phyloP scores from a whole-genome alignment of 1,140 invertebrate species.

The Platyscapa corneri region DNA sequence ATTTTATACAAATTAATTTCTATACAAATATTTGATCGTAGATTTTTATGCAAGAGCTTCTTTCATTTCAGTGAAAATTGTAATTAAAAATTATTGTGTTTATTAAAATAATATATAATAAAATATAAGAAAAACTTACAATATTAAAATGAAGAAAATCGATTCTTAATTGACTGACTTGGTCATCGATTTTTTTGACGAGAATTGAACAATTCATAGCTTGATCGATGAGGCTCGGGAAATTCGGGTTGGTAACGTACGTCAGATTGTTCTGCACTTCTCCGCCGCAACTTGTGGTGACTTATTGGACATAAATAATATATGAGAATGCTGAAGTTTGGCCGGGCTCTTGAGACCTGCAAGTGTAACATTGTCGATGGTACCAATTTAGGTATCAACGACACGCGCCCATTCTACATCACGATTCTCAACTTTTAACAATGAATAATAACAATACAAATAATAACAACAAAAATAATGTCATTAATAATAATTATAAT shows the following conservation, averaged over 20 bases:
- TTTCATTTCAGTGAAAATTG: no score
- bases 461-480: no score
- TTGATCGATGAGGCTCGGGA: conserved; percentile 82
- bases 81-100: no score
- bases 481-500: no score
- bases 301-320: conserved; percentile 70
- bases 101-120: no score
- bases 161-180: conserved; percentile 84
- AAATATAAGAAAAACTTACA: conserved; percentile 72
- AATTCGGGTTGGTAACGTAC: conserved; percentile 88
- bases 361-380: background rate
- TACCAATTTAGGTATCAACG: background rate
- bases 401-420: background rate
- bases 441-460: no score
- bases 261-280: conserved; percentile 87
- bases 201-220: conserved; percentile 80
- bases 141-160: conserved; percentile 88
- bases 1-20: no score
- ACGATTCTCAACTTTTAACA: background rate
- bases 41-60: no score
- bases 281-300: conserved; percentile 84
- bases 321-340: conserved; percentile 16
- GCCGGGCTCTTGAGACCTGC: background rate
- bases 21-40: no score
- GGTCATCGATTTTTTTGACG: conserved; percentile 82